Percentiles rank a stretch among this genome's conserved stretches.
phyloP scores from a whole-genome alignment of 2,888 invertebrate species.

The Ochropacha duplaris region DNA sequence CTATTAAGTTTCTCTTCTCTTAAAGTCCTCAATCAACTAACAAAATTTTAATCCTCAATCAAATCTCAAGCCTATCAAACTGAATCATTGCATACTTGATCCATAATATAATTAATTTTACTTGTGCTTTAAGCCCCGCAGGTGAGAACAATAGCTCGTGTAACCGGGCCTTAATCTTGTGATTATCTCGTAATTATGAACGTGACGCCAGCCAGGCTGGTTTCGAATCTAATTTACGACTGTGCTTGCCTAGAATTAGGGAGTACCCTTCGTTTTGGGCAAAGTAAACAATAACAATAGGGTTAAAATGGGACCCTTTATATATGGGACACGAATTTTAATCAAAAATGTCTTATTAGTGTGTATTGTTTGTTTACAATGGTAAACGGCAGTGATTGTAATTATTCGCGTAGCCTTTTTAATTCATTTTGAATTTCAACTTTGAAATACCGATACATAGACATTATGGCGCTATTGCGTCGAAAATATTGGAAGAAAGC shows the following conservation, averaged over 20 bases:
- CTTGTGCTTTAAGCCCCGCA: slow-evolving; percentile 1
- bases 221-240: slow-evolving; percentile 22
- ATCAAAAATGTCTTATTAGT: slow-evolving; percentile 16
- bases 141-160: slow-evolving; percentile 3
- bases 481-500: no score
- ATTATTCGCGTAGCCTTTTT: no score
- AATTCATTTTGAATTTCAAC: no score
- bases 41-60: no score
- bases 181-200: slow-evolving; percentile 7
- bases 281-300: slow-evolving; percentile 25
- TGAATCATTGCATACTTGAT: background rate
- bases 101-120: slow-evolving; percentile 2
- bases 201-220: slow-evolving; percentile 11
- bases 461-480: no score
- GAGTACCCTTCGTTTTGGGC: slow-evolving; percentile 20
- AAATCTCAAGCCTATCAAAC: background rate
- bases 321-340: slow-evolving; percentile 21
- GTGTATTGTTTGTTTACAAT: background rate
- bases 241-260: slow-evolving; percentile 13
- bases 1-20: no score
- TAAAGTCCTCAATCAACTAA: no score
- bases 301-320: background rate
- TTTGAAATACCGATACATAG: no score
- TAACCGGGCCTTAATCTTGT: slow-evolving; percentile 2
- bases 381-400: background rate